A percentile compares a stretch with the other conserved stretches of the same genome.
Conservation (phyloP, 2,797 vertebrate species). For the Setipinna tenuifilis region DNA sequence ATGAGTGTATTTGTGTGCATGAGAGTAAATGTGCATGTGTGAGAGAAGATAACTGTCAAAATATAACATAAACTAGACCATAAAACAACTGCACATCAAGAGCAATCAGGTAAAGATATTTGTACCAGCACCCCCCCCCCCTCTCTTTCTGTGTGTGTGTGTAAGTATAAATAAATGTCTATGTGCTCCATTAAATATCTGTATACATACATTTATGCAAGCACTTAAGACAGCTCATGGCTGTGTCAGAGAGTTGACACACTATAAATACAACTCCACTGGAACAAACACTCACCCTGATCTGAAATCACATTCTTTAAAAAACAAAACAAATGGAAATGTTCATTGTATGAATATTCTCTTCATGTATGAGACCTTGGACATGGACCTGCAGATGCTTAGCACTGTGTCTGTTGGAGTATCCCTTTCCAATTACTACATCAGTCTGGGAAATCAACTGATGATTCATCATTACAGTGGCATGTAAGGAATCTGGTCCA, state of each 20-base stretch:
- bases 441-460: not conserved
- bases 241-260: not conserved
- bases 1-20: not conserved
- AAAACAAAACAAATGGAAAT: not conserved
- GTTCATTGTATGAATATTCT: not conserved
- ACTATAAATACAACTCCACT: not conserved
- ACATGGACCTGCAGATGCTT: not conserved
- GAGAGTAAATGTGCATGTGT: not conserved
- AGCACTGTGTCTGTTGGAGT: not conserved
- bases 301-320: not conserved
- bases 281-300: not conserved
- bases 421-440: not conserved
- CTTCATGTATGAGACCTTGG: not conserved
- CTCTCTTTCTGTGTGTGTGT: not conserved
- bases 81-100: not conserved
- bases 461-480: not conserved
- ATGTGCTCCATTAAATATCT: not conserved
- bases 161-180: slow-evolving; percentile 1
- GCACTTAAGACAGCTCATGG: not conserved
- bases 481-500: not conserved
- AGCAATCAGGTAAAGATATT: not conserved
- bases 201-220: not conserved
- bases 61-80: not conserved
- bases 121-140: not conserved
- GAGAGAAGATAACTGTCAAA: not conserved